Evolutionary conservation across 37 sponge, comb jelly and placozoan species (phyloP).

Genomic region (Crambe crambe): DNA sequence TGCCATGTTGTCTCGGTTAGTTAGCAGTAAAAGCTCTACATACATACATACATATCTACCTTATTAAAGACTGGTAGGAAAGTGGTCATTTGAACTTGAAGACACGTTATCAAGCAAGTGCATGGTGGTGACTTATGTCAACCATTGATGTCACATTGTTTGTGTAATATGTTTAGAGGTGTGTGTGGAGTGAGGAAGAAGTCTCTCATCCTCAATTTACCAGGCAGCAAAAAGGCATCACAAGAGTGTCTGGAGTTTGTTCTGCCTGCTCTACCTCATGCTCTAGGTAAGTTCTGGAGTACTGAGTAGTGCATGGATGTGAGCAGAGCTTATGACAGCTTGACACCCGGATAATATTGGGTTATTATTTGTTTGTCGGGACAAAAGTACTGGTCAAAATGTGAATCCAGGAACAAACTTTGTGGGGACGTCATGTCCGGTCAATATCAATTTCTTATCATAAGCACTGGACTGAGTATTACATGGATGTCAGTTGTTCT

Average conservation of each 20-base stretch:
- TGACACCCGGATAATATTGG: too few relatives aligned
- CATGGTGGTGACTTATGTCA: too few relatives aligned
- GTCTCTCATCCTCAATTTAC: constrained; percentile 88
- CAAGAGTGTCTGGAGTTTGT: constrained; percentile 82
- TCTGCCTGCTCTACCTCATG: constrained; percentile 83
- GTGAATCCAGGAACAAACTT: too few relatives aligned
- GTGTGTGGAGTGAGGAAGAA: constrained; percentile 78
- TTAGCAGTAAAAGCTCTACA: neutral
- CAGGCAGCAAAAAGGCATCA: constrained; percentile 93
- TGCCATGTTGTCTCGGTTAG: constrained; percentile 95
- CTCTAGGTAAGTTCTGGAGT: constrained; percentile 63
- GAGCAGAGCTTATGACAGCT: too few relatives aligned
- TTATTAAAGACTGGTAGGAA: neutral
- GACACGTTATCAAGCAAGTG: too few relatives aligned
- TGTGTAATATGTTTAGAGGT: constrained; percentile 41
- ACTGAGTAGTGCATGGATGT: neutral
- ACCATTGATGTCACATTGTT: too few relatives aligned
- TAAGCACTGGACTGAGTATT: too few relatives aligned
- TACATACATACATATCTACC: neutral
- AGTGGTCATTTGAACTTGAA: too few relatives aligned
- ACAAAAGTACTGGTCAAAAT: too few relatives aligned
- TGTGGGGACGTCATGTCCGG: too few relatives aligned
- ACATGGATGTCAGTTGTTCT: too few relatives aligned
- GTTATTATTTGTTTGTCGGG: too few relatives aligned
- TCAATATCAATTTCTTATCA: neutral